phyloP scores from a whole-genome alignment of 2,888 invertebrate species.

The Ceraclea dissimilis region DNA sequence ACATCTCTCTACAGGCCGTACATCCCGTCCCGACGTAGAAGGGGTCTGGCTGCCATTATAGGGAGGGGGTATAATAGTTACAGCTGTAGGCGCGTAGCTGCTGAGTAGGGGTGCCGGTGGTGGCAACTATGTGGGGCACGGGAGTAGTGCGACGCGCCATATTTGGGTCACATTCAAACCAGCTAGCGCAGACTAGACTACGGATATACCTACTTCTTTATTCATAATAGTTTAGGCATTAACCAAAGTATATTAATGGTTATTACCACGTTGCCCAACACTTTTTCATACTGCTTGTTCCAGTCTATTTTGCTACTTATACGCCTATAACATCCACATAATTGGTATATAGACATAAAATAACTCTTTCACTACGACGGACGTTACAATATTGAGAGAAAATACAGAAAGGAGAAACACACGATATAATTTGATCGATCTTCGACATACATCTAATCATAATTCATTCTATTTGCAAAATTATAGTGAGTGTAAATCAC shows the following conservation, averaged over 20 bases:
- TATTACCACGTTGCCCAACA: no score
- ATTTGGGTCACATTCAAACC: slow-evolving; percentile 1
- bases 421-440: no score
- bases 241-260: not conserved
- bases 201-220: not conserved
- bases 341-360: no score
- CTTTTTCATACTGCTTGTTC: no score
- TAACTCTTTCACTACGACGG: no score
- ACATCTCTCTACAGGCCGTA: not conserved
- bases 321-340: no score
- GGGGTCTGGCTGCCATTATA: not conserved
- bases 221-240: not conserved
- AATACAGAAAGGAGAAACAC: no score
- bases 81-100: not conserved
- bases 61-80: not conserved
- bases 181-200: not conserved
- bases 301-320: no score
- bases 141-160: not conserved
- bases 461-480: no score
- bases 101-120: not conserved
- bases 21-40: not conserved
- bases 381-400: no score
- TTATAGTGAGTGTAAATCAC: no score
- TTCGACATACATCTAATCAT: no score
- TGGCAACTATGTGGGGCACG: not conserved